Conservation (phyloP, 1,140 invertebrate genomes). For the Callitettix versicolor region DNA sequence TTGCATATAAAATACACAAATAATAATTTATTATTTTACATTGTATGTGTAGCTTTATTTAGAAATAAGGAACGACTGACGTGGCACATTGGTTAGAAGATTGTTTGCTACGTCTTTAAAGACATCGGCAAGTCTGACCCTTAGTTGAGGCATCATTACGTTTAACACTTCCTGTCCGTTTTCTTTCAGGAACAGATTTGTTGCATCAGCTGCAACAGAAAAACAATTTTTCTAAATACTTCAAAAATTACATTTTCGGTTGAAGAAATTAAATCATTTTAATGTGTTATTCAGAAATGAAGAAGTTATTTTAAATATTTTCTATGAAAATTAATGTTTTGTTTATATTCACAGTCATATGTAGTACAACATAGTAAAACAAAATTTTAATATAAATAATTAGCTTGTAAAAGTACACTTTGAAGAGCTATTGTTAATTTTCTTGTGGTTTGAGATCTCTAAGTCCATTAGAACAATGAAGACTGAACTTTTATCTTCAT, state of each 20-base stretch:
- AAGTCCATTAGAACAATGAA: no score
- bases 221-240: no score
- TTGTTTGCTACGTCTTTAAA: slow-evolving; percentile 55
- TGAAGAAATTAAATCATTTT: no score
- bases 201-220: slow-evolving; percentile 51
- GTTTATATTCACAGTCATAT: not conserved
- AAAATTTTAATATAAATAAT: not conserved
- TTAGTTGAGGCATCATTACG: slow-evolving; percentile 55
- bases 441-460: no score
- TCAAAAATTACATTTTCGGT: no score
- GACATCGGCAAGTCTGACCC: slow-evolving; percentile 47
- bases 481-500: no score
- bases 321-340: not conserved
- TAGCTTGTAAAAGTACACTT: not conserved
- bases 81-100: slow-evolving; percentile 48
- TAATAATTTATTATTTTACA: no score
- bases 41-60: no score
- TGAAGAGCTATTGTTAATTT: no score
- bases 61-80: slow-evolving; percentile 23
- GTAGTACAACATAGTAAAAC: no score
- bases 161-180: slow-evolving; percentile 57
- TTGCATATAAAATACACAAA: no score
- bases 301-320: not conserved
- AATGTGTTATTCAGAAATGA: not conserved
- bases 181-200: slow-evolving; percentile 57